Base-by-base conservation (phyloP, 2,797 vertebrate genomes). In the Lutjanus campechanus region DNA sequence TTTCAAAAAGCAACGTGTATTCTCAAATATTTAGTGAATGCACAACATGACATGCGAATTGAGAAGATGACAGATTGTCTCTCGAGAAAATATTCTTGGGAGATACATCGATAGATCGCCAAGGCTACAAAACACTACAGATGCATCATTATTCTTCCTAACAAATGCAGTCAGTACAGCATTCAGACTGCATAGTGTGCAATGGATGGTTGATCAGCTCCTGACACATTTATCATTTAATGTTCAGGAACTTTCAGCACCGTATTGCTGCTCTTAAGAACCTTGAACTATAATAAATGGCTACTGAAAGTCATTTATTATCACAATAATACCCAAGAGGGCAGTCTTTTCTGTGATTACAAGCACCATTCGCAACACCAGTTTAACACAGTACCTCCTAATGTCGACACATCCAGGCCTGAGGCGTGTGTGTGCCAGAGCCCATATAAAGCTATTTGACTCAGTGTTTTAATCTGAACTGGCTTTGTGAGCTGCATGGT, bases 141-240 rank as follows among this genome's bases (percentile, higher is more conserved):
- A 53, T n/a, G 44, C 16, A 43, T 49, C 76, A 77, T 85, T 63
- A 67, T 76, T 91, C 81, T 87, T 76, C 69, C 13, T 51, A 70
- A 81, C 65, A 81, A 83, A 85, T 77, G 68, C 20, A 49, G 53
- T 54, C 50, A 2, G 53, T 19, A 4, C 29, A 55, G 29, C 40
- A 53, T 83, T 81, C 76, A 62, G 67, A 68, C 76, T 20, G 50
- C 58, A 22, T 36, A 36, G 29, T 51, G 69, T 40, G 62, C 41
- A 58, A 54, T 44, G 50, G 73, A 77, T 71, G 69, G 77, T 64
- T 81, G 60, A 85, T 76, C 74, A 51, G 61, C 72, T 49, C 11
- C 59, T 43, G 53, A 75, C 64, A 79, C 70, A 90, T 92, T 86
- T 62, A 82, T 90, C 82, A 85, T 76, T 56, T 55, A 59, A 69